Conservation (phyloP, 2,797 vertebrate genomes). For the Cirrhinus molitorella region DNA sequence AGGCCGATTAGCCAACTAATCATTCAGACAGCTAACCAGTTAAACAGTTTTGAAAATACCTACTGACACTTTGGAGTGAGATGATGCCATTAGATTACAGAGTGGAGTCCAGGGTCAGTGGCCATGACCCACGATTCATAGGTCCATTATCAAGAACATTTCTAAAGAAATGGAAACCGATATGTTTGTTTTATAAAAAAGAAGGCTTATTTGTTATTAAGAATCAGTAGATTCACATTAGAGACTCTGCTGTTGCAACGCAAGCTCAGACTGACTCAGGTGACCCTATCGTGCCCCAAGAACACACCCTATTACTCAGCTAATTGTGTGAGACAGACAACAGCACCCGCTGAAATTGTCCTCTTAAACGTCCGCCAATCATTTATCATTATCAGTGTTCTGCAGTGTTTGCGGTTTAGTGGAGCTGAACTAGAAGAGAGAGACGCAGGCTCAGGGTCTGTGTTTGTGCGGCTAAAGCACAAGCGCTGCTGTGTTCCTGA, state of each 20-base stretch:
- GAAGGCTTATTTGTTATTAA: no score
- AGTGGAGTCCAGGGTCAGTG: neutral
- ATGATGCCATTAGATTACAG: neutral
- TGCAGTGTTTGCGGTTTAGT: conserved; percentile 22
- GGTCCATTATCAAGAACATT: neutral
- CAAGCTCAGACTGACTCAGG: conserved; percentile 17
- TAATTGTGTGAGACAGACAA: conserved; percentile 39
- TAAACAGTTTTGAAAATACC: neutral
- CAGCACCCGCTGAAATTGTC: conserved; percentile 15
- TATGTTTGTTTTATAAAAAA: neutral
- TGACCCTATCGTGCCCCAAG: conserved; percentile 10
- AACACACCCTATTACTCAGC: conserved; percentile 35
- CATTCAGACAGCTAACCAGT: neutral
- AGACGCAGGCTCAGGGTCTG: neutral
- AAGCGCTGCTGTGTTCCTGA: neutral
- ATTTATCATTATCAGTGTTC: conserved; percentile 16
- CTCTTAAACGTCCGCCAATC: neutral
- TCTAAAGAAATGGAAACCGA: neutral
- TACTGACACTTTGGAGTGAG: neutral
- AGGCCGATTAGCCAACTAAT: conserved; percentile 1
- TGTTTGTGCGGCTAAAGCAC: neutral
- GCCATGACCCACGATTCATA: neutral
- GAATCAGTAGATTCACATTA: neutral
- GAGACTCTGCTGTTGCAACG: no score
- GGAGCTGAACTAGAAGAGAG: conserved; percentile 3